phyloP scores from a whole-genome alignment of 2,113 vertebrate species.

The Spermophilus dauricus region DNA sequence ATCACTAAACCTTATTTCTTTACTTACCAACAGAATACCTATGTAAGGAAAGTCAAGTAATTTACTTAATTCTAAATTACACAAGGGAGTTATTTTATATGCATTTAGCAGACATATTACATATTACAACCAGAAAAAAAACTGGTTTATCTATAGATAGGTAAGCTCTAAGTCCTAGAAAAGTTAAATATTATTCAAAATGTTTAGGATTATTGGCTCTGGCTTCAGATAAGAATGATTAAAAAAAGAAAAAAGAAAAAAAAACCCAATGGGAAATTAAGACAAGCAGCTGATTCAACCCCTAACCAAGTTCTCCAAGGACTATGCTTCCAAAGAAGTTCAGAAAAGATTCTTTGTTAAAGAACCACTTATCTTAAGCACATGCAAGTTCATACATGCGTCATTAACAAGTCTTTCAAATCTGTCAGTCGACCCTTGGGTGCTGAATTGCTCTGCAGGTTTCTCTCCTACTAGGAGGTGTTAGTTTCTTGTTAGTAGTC shows the following conservation, averaged over 20 bases:
- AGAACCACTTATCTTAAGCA: conserved; percentile 31
- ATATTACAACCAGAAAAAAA: conserved; percentile 43
- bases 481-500: neutral
- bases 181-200: conserved; percentile 57
- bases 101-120: conserved; percentile 50
- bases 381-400: conserved; percentile 28
- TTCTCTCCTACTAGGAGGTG: neutral
- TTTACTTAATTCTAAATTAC: conserved; percentile 39
- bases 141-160: conserved; percentile 43
- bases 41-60: neutral
- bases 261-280: conserved; percentile 21
- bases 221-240: conserved; percentile 29
- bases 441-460: neutral
- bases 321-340: conserved; percentile 4
- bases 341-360: conserved; percentile 59
- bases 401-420: conserved; percentile 43
- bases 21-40: neutral
- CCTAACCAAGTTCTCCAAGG: conserved; percentile 45
- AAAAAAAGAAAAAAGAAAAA: neutral
- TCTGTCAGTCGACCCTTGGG: conserved; percentile 17
- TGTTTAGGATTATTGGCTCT: conserved; percentile 46
- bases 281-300: conserved; percentile 49
- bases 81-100: neutral
- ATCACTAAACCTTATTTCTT: neutral
- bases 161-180: conserved; percentile 54